phyloP scores from a whole-genome alignment of 2,888 invertebrate species.

The Cataglyphis rosenhaueri region DNA sequence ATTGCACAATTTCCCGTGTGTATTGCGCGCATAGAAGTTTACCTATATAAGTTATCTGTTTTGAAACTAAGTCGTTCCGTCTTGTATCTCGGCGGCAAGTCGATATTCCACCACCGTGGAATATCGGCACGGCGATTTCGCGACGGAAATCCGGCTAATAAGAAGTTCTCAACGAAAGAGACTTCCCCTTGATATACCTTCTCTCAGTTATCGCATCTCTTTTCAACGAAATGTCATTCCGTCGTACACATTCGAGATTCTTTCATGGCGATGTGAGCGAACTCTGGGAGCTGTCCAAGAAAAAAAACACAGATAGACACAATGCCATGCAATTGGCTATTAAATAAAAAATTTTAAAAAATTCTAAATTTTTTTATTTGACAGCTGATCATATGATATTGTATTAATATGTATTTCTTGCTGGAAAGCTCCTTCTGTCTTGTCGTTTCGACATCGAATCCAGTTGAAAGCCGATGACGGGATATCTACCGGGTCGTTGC shows the following conservation, averaged over 20 bases:
- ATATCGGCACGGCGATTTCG: background rate
- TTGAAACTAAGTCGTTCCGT: conserved; percentile 23
- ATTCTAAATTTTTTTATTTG: no score
- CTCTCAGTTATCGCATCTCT: background rate
- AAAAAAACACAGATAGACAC: no score
- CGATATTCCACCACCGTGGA: background rate
- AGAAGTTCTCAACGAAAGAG: background rate
- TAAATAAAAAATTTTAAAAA: no score
- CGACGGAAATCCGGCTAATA: conserved; percentile 10
- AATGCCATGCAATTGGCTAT: no score
- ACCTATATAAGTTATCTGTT: conserved; percentile 48
- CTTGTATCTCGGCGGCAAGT: background rate
- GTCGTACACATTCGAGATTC: no score
- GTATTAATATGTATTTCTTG: no score
- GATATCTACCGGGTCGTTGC: conserved; percentile 84
- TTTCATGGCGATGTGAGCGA: no score
- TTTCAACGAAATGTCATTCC: background rate
- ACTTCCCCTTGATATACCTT: background rate
- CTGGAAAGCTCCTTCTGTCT: background rate
- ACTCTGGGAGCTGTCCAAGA: no score
- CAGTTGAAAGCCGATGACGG: conserved; percentile 55
- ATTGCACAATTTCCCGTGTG: conserved; percentile 48
- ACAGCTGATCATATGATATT: no score
- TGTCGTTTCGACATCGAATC: conserved; percentile 59
- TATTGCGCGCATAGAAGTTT: conserved; percentile 27